phyloP scores from a whole-genome alignment of 2,113 vertebrate genomes.

The Tychaedon coryphoeus region DNA sequence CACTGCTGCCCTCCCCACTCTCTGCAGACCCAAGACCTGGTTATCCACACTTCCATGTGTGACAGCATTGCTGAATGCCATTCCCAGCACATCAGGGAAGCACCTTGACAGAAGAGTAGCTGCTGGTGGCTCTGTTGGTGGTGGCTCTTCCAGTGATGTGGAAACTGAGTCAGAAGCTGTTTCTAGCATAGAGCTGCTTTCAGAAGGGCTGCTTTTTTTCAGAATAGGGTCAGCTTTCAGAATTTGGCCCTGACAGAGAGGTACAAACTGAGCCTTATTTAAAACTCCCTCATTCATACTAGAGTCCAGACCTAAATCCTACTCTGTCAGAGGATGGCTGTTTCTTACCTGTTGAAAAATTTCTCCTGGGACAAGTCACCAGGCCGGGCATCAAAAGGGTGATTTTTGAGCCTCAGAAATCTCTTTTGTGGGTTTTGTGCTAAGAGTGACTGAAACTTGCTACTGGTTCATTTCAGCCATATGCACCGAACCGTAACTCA shows the following conservation, averaged over 20 bases:
- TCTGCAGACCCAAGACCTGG: not conserved
- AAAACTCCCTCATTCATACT: not conserved
- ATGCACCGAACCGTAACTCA: slow-evolving; percentile 34
- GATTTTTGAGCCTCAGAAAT: not conserved
- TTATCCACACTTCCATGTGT: not conserved
- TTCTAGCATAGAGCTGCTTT: not conserved
- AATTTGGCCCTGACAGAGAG: not conserved
- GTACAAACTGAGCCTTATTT: not conserved
- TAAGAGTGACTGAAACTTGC: not conserved
- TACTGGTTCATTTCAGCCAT: slow-evolving; percentile 39
- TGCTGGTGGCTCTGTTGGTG: not conserved
- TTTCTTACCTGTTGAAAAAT: not conserved
- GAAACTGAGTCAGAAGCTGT: not conserved
- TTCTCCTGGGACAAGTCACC: not conserved
- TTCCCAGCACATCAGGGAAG: not conserved
- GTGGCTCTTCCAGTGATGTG: not conserved
- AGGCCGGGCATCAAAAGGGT: slow-evolving; percentile 4
- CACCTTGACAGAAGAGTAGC: not conserved
- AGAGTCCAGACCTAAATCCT: not conserved
- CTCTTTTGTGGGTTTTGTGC: not conserved
- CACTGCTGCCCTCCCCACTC: not conserved
- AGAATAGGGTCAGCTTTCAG: not conserved
- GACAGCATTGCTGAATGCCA: not conserved
- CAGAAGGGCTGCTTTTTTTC: no score
- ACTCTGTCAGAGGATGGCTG: not conserved